A percentile compares a stretch with the other conserved stretches of the same genome.
These are phyloP conservation scores for Bucco capensis DNA, from an alignment of 2,113 vertebrate genomes.

Conservation along the genomic window DNA sequence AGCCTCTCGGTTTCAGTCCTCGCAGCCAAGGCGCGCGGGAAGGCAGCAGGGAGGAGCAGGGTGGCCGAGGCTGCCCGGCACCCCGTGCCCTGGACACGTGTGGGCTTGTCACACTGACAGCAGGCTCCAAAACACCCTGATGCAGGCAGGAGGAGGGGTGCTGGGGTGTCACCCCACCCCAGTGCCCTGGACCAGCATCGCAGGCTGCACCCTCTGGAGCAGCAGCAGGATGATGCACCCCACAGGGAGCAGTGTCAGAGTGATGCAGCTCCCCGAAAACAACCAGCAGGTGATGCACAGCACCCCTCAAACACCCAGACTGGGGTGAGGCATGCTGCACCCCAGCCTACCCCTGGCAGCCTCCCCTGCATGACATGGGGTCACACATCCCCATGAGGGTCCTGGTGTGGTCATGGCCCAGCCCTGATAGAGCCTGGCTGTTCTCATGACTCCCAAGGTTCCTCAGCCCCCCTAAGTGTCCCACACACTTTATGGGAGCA, in stretches of 20 bases:
- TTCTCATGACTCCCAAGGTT: background rate
- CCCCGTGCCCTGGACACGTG: background rate
- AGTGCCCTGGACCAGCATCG: too few relatives aligned
- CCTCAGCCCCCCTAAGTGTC: background rate
- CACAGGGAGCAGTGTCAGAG: background rate
- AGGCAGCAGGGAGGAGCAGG: background rate
- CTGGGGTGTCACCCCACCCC: background rate
- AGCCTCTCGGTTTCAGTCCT: background rate
- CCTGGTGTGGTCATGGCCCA: background rate
- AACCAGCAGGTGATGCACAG: background rate
- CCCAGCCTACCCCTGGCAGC: background rate
- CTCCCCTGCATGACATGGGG: background rate
- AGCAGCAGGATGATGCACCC: background rate
- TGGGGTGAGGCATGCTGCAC: background rate
- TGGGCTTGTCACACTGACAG: background rate
- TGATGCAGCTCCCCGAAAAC: background rate
- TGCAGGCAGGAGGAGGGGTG: background rate
- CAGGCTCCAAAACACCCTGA: accelerated
- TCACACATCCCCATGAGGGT: background rate
- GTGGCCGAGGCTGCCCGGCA: background rate
- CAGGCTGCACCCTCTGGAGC: background rate
- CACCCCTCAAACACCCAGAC: background rate
- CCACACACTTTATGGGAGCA: background rate
- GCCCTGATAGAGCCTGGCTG: background rate
- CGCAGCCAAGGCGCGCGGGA: background rate